Evolutionary conservation across 1,140 invertebrate genomes (phyloP), one percentile per base, ranked within the genome.

Genomic region (Brachionus koreanus): DNA sequence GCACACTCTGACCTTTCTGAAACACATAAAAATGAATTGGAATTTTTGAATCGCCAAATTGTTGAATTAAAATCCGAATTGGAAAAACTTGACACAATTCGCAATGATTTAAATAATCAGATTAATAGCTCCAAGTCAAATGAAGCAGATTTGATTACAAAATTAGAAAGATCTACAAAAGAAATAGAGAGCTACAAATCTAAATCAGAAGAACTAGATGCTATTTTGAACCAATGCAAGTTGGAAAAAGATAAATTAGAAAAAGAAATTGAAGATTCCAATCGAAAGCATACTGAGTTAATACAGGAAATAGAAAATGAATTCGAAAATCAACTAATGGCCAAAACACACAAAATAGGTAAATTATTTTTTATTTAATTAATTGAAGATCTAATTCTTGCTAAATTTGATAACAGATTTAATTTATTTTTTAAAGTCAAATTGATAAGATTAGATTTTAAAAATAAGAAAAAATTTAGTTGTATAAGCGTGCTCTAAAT

Each of bases 1-100:
- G 69, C 69, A 12, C 42, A 74, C n/a, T 46, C 42, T 9, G 69
- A 74, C 13, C 43, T 74, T 46, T 74, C 69, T 16, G 69, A 74
- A 5, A n/a, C 69, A 1, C 69, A 74, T 33, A 74, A 74, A 46
- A 49, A 46, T 29, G 69, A 74, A 29, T 29, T 74, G 2, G 69
- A 74, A 25, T 74, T 46, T 74, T 46, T 74, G 12, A 74, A 74
- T 46, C 37, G 42, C 25, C 37, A 46, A 74, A 74, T 74, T 25
- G 13, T 19, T 74, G 69, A 46, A 46, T 33, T 46, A 25, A 43
- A 74, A 46, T 5, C 39, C 23, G 69, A 69, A 69, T 39, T 69
- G 13, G 65, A 69, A 2, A 5, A 69, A 23, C 9, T 12, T 33
- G 13, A 37, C 10, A 33, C 13, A 65, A n/a, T 42, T 10, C 13